These are phyloP conservation scores for Halcyon badia DNA, from an alignment of 2,797 vertebrate genomes.

Conservation along the genomic window DNA sequence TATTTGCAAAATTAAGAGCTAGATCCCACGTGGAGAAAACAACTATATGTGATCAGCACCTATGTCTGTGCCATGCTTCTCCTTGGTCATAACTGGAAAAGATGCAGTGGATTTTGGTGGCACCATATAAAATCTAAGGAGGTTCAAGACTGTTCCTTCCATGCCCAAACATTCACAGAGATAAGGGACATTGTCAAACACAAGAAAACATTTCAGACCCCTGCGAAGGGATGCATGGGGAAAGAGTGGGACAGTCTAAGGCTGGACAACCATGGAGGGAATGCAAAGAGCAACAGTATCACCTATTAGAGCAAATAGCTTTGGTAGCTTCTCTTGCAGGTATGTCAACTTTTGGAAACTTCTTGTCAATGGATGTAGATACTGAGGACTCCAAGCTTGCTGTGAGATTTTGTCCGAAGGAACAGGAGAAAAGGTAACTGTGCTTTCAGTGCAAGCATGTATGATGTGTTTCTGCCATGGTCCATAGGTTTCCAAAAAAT, in stretches of 20 bases:
- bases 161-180: neutral
- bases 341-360: neutral
- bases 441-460: accelerated
- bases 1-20: neutral
- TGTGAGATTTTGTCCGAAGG: neutral
- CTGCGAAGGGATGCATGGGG: accelerated
- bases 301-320: neutral
- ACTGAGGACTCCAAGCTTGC: neutral
- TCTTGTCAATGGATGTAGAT: accelerated
- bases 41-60: neutral
- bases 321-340: neutral
- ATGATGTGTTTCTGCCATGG: neutral
- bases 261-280: accelerated
- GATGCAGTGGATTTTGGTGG: neutral
- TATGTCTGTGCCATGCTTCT: neutral
- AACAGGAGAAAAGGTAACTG: neutral
- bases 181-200: neutral
- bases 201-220: neutral
- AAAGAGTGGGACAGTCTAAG: neutral
- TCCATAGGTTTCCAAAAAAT: neutral
- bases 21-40: neutral
- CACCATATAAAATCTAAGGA: neutral
- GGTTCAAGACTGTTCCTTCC: neutral
- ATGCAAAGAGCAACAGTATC: neutral
- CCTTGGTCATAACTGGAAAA: neutral